Conservation (phyloP, 2,888 invertebrate species). For the Lamellibrachia satsuma region DNA sequence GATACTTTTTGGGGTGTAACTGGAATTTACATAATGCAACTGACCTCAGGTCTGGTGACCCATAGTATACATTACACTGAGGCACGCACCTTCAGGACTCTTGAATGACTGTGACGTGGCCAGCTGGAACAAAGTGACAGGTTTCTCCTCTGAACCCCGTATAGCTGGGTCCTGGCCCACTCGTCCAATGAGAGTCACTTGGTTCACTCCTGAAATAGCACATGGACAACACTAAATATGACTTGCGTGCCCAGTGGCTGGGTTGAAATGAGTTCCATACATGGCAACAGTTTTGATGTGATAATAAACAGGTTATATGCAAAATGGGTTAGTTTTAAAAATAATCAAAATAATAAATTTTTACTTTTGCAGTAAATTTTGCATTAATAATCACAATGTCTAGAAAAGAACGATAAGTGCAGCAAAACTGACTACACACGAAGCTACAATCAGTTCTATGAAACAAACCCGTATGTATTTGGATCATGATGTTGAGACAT, state of each 20-base stretch:
- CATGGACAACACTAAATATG: neutral
- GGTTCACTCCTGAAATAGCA: conserved; percentile 77
- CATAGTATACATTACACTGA: neutral
- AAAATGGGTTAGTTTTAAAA: neutral
- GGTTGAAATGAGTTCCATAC: neutral
- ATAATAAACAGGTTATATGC: neutral
- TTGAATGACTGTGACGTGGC: conserved; percentile 89
- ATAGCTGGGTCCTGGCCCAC: conserved; percentile 89
- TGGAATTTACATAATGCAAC: too few species aligned
- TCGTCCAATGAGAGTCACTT: conserved; percentile 84
- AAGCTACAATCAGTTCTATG: neutral
- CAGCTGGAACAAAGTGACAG: conserved; percentile 86
- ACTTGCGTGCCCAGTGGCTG: neutral
- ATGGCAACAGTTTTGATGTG: neutral
- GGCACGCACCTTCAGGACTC: conserved; percentile 50
- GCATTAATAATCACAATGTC: neutral
- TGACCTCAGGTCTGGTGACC: too few species aligned
- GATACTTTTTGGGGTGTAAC: too few species aligned
- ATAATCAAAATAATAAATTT: neutral
- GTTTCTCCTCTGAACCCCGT: conserved; percentile 82
- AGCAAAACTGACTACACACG: neutral
- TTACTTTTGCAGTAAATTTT: neutral
- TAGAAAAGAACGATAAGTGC: neutral
- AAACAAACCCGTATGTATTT: too few species aligned
- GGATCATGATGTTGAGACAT: neutral